Conservation (phyloP, 2,888 invertebrate species). For the Drosophila formosana region DNA sequence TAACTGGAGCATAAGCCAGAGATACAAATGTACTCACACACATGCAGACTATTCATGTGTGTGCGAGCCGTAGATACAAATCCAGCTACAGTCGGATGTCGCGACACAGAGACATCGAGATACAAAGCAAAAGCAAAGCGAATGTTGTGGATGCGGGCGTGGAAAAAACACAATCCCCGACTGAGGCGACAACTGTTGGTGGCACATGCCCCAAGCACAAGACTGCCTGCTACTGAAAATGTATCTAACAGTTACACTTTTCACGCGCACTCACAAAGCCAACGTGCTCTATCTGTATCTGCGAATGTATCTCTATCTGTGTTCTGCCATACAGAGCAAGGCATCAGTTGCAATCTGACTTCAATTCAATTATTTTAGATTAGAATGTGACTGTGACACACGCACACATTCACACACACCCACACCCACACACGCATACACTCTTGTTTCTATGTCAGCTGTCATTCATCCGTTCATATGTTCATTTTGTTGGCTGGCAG, state of each 20-base stretch:
- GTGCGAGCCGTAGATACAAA: constrained; percentile 13
- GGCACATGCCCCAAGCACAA: constrained; percentile 45
- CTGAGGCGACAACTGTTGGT: constrained; percentile 43
- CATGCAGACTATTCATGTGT: not conserved
- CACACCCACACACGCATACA: constrained; percentile 19
- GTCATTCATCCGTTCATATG: constrained; percentile 76
- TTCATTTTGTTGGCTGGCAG: constrained; percentile 55
- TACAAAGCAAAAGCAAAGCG: constrained; percentile 18
- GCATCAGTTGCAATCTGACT: constrained; percentile 81
- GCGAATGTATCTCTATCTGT: constrained; percentile 29
- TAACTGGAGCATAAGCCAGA: constrained; percentile 32
- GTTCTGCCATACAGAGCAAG: constrained; percentile 47
- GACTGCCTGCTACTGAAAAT: constrained; percentile 24
- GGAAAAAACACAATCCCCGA: constrained; percentile 22
- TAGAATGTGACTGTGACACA: constrained; percentile 79
- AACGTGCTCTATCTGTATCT: constrained; percentile 38
- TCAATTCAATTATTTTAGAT: constrained; percentile 82
- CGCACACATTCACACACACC: constrained; percentile 17
- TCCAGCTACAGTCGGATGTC: constrained; percentile 3
- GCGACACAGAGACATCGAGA: constrained; percentile 21
- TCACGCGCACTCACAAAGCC: constrained; percentile 34
- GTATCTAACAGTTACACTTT: constrained; percentile 60
- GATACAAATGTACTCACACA: constrained; percentile 8
- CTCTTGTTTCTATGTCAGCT: constrained; percentile 77
- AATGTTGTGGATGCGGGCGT: constrained; percentile 26